Percentiles rank a stretch among this genome's conserved stretches.
phyloP scores from a whole-genome alignment of 2,113 vertebrate genomes.

The Sigmodon hispidus region DNA sequence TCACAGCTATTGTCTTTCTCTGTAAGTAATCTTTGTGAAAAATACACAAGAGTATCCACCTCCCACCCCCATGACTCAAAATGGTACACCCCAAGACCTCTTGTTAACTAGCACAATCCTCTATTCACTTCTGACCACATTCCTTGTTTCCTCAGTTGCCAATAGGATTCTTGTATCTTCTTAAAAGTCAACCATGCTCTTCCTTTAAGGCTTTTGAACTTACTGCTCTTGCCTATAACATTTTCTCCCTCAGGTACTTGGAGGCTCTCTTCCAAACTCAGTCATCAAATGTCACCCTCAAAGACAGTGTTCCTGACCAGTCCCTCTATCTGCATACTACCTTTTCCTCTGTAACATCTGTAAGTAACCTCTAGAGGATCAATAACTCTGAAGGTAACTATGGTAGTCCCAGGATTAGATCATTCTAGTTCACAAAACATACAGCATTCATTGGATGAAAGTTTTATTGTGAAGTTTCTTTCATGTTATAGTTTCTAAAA shows the following conservation, averaged over 20 bases:
- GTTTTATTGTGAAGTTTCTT: slow-evolving; percentile 31
- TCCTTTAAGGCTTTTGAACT: neutral
- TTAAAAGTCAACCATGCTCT: neutral
- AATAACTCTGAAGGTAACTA: slow-evolving; percentile 3
- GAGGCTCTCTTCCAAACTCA: neutral
- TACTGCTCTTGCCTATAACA: neutral
- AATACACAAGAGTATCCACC: neutral
- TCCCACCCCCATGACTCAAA: neutral
- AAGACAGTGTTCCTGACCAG: neutral
- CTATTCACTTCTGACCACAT: neutral
- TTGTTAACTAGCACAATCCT: neutral
- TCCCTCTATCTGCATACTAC: neutral
- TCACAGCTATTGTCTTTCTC: neutral
- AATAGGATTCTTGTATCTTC: neutral
- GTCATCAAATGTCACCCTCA: neutral
- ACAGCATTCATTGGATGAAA: neutral
- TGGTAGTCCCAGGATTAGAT: neutral
- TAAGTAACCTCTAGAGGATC: neutral
- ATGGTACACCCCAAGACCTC: neutral
- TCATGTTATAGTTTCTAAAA: slow-evolving; percentile 46
- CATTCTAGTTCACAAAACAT: neutral
- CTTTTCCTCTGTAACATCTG: slow-evolving; percentile 24
- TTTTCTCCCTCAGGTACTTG: neutral
- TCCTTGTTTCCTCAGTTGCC: neutral
- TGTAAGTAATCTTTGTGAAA: neutral